phyloP scores from a whole-genome alignment of 2,797 vertebrate genomes.

The Philypnodon macrostomus region DNA sequence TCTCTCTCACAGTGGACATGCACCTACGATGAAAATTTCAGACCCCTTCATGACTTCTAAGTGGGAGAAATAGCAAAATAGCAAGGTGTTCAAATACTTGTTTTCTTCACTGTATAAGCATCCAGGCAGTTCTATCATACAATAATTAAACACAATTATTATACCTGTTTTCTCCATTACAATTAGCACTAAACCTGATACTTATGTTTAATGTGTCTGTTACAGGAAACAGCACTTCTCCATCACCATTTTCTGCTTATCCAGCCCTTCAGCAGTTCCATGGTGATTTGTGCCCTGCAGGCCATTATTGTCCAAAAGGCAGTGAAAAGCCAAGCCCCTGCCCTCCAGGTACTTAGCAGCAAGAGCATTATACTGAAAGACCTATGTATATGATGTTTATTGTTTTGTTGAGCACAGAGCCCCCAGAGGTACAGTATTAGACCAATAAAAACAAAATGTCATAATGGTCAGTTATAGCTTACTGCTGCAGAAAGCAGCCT shows the following conservation, averaged over 20 bases:
- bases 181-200: constrained; percentile 34
- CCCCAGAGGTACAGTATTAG: constrained; percentile 21
- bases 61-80: no score
- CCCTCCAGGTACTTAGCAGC: constrained; percentile 70
- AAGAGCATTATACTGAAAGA: not conserved
- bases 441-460: constrained; percentile 48
- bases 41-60: no score
- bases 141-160: no score
- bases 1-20: no score
- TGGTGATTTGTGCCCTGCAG: constrained; percentile 77
- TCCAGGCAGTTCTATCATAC: no score
- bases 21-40: no score
- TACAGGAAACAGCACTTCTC: constrained; percentile 49
- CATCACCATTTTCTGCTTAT: constrained; percentile 30
- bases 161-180: constrained; percentile 16
- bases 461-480: constrained; percentile 34
- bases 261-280: constrained; percentile 48
- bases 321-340: constrained; percentile 73
- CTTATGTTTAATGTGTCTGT: constrained; percentile 45
- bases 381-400: constrained; percentile 9
- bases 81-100: no score
- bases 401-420: constrained; percentile 20
- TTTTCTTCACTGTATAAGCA: no score
- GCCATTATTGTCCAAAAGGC: constrained; percentile 81
- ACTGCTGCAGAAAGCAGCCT: not conserved